Conservation (phyloP, 2,113 vertebrate genomes). For the Brachypodius melanocephalos region DNA sequence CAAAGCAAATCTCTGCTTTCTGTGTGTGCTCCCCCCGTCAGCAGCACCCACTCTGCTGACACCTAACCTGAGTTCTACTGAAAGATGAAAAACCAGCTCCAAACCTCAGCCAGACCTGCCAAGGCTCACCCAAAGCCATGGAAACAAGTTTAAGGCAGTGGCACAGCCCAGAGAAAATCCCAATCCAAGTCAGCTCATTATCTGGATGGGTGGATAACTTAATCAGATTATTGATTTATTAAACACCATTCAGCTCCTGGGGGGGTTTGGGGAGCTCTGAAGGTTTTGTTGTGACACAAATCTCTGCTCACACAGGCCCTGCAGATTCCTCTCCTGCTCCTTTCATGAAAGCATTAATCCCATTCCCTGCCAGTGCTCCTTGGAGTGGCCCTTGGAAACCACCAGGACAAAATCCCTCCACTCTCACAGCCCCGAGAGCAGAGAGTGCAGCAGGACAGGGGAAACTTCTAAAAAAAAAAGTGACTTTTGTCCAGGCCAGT, state of each 20-base stretch:
- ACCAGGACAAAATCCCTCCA: neutral
- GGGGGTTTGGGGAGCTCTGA: neutral
- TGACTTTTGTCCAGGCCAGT: conserved; percentile 22
- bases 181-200: neutral
- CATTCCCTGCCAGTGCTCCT: neutral
- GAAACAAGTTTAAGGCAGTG: neutral
- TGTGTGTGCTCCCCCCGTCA: neutral
- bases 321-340: neutral
- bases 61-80: neutral
- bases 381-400: neutral
- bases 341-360: neutral
- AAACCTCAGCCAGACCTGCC: neutral
- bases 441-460: neutral
- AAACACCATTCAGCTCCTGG: neutral
- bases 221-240: neutral
- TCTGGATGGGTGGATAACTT: neutral
- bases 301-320: neutral
- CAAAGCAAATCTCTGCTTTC: neutral
- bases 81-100: neutral
- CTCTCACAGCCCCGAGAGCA: neutral
- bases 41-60: neutral
- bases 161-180: neutral
- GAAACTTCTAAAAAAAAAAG: neutral
- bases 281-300: neutral
- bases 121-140: neutral